These are phyloP conservation scores for Crenichthys baileyi DNA, from an alignment of 2,797 vertebrate species.

Conservation along the genomic window DNA sequence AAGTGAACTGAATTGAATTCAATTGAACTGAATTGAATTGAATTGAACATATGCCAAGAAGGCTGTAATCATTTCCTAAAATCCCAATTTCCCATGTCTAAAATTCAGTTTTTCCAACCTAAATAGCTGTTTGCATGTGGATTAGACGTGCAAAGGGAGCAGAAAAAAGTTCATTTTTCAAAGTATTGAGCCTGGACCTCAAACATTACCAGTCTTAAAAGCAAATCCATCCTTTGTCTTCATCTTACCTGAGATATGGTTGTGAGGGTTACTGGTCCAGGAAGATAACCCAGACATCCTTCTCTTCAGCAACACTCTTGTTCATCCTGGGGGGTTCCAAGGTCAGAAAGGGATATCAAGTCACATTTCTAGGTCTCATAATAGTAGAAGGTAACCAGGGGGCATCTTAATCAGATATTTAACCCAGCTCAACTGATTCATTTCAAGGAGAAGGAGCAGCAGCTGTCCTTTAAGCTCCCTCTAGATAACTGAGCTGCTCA, in stretches of 20 bases:
- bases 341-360: background rate
- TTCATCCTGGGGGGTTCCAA: background rate
- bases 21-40: too few species aligned
- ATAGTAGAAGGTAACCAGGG: background rate
- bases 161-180: background rate
- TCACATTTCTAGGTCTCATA: background rate
- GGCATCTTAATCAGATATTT: background rate
- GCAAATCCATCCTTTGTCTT: background rate
- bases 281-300: background rate
- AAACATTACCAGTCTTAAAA: background rate
- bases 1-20: background rate
- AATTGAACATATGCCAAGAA: background rate
- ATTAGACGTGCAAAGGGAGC: background rate
- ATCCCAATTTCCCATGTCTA: background rate
- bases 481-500: background rate
- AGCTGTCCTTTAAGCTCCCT: background rate
- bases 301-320: background rate
- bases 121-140: background rate
- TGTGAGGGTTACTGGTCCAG: background rate
- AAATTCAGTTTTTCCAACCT: background rate
- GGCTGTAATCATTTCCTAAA: background rate
- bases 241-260: background rate
- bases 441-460: background rate
- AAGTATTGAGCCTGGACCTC: background rate
- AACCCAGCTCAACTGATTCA: background rate